phyloP scores from a whole-genome alignment of 1,140 invertebrate genomes.

The Lepidostoma basale region DNA sequence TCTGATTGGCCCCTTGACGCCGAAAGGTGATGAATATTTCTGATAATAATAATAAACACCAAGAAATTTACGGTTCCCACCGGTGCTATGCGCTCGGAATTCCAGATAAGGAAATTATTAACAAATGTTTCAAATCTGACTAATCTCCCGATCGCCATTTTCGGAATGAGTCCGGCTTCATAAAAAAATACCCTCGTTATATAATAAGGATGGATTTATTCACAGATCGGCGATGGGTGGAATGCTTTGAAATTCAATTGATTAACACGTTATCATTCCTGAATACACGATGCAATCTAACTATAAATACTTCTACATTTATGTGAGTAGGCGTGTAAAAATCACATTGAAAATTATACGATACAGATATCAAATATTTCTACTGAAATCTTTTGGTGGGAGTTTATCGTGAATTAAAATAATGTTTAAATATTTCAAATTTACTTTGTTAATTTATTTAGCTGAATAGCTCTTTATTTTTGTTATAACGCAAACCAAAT shows the following conservation, averaged over 20 bases:
- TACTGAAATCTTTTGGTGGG: too few relatives aligned
- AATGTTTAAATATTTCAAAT: too few relatives aligned
- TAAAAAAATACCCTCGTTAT: neutral
- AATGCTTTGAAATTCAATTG: neutral
- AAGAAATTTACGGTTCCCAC: conserved; percentile 27
- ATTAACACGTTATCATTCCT: too few relatives aligned
- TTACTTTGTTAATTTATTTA: too few relatives aligned
- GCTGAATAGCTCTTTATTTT: too few relatives aligned
- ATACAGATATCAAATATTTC: too few relatives aligned
- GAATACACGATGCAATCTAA: too few relatives aligned
- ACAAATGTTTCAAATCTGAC: conserved; percentile 10
- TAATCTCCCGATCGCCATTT: conserved; percentile 15
- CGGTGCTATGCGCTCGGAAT: conserved; percentile 3
- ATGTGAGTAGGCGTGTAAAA: too few relatives aligned
- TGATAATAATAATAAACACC: conserved; percentile 16
- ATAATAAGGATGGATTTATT: neutral
- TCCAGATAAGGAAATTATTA: conserved; percentile 20
- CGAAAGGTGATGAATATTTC: conserved; percentile 28
- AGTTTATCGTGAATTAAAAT: too few relatives aligned
- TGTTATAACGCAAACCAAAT: too few relatives aligned
- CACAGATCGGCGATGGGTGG: neutral
- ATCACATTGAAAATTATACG: too few relatives aligned
- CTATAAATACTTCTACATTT: too few relatives aligned
- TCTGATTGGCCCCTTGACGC: conserved; percentile 23
- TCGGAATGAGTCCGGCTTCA: neutral